Percentiles rank a stretch among this genome's conserved stretches.
Evolutionary conservation across 37 sponge, comb jelly and placozoan genomes (phyloP).

Genomic region (Ephydatia muelleri): DNA sequence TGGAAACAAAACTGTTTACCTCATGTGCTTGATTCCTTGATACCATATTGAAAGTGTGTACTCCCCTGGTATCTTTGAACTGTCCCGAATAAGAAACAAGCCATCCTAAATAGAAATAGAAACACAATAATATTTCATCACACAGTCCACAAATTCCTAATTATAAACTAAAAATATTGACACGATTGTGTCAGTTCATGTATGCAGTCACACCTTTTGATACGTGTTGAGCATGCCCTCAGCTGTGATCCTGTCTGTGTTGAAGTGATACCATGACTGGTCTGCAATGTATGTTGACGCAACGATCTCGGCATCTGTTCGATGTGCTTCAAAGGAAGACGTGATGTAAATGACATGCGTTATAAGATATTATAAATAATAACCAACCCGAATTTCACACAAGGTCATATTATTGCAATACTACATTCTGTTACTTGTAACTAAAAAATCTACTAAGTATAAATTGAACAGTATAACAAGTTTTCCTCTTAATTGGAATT

Average conservation of each 20-base stretch:
- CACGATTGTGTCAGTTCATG: no score
- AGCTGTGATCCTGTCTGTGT: background rate
- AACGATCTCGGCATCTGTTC: background rate
- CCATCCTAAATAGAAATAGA: background rate
- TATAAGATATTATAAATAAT: background rate
- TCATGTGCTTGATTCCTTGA: background rate
- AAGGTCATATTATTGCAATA: no score
- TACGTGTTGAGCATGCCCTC: background rate
- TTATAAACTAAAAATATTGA: no score
- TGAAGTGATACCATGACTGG: background rate
- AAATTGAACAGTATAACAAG: no score
- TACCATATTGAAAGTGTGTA: background rate
- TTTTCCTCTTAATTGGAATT: no score
- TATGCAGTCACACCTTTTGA: background rate
- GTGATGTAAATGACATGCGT: no score
- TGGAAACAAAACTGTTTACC: background rate
- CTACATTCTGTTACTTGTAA: no score
- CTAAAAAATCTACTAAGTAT: no score
- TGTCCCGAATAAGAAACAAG: constrained; percentile 1
- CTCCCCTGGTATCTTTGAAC: background rate
- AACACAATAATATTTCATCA: no score
- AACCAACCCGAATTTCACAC: no score
- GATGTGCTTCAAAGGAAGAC: background rate
- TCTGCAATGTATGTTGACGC: background rate
- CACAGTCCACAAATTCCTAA: no score